phyloP scores from a whole-genome alignment of 2,113 vertebrate species.

The Ammospiza nelsoni region DNA sequence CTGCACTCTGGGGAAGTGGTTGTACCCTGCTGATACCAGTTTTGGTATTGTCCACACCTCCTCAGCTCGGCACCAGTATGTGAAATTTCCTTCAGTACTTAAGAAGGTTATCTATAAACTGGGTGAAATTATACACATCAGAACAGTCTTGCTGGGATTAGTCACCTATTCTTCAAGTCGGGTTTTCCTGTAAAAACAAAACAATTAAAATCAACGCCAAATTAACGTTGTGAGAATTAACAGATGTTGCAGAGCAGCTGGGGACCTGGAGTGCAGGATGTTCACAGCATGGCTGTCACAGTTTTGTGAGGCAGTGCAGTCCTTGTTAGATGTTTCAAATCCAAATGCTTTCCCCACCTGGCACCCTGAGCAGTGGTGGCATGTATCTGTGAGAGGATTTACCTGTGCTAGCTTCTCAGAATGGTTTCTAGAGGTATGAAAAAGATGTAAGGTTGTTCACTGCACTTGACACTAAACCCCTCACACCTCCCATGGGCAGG shows the following conservation, averaged over 20 bases:
- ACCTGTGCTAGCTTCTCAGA: neutral
- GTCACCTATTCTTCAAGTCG: neutral
- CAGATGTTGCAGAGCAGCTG: neutral
- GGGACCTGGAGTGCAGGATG: neutral
- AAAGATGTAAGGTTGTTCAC: neutral
- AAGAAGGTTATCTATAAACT: neutral
- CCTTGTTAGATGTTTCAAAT: neutral
- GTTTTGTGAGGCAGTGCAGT: neutral
- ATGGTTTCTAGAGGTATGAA: neutral
- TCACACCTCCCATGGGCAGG: neutral
- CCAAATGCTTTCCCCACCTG: neutral
- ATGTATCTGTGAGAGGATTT: neutral
- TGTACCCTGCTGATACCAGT: neutral
- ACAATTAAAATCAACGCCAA: neutral
- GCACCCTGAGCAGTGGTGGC: neutral
- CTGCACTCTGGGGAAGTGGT: neutral
- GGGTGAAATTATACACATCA: neutral
- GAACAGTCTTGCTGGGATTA: neutral
- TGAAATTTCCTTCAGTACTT: neutral
- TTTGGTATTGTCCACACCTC: neutral
- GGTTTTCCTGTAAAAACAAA: neutral
- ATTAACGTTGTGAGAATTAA: neutral
- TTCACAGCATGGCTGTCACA: neutral
- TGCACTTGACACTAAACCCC: neutral
- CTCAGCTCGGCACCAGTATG: neutral